Evolutionary conservation across 2,113 vertebrate genomes (phyloP).

Genomic region (Gymnorhina tibicen): DNA sequence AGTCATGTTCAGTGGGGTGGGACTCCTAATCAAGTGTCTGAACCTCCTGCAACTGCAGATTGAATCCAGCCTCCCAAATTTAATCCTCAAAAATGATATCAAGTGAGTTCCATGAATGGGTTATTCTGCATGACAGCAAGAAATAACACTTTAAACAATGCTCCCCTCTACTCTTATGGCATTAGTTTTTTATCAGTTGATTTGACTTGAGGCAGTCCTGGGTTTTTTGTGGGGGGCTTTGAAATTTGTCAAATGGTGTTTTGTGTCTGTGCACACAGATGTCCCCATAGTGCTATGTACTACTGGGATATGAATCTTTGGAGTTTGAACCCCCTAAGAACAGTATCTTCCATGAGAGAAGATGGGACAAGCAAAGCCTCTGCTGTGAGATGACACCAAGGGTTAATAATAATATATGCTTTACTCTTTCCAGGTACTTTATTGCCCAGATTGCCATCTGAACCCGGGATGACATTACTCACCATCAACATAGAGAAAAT

Average conservation of each 20-base stretch:
- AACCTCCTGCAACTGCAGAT: background rate
- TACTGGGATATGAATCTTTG: background rate
- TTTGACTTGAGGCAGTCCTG: background rate
- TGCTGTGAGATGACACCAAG: background rate
- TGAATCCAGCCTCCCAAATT: background rate
- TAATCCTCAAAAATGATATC: background rate
- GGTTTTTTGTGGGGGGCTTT: background rate
- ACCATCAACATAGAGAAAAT: slow-evolving; percentile 96
- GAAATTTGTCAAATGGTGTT: background rate
- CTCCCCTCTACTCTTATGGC: background rate
- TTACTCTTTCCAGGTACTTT: slow-evolving; percentile 83
- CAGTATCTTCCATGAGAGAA: background rate
- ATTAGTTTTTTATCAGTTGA: background rate
- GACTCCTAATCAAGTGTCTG: background rate
- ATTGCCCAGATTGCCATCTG: slow-evolving; percentile 92
- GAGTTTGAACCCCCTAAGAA: background rate
- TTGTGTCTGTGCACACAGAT: background rate
- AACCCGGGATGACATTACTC: slow-evolving; percentile 93
- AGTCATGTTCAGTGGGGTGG: background rate
- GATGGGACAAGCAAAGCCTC: background rate
- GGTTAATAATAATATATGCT: background rate
- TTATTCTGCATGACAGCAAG: background rate
- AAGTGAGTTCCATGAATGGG: background rate
- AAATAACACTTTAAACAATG: background rate
- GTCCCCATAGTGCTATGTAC: background rate